Conservation (phyloP, 2,797 vertebrate genomes). For the Gephyroberyx darwinii region DNA sequence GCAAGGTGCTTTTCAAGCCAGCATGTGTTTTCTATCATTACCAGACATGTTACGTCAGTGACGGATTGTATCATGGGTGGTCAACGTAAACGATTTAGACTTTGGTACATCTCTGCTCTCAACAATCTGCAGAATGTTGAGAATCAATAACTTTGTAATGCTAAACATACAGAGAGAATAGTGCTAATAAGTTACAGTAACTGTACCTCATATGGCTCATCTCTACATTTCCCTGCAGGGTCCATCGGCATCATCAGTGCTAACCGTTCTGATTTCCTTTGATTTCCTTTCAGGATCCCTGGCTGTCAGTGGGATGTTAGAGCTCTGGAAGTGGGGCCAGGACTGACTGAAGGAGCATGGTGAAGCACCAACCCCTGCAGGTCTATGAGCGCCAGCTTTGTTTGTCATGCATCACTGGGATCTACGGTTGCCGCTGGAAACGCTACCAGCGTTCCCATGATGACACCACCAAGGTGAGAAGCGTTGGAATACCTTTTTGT, state of each 20-base stretch:
- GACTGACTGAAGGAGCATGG: constrained; percentile 92
- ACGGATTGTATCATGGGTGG: background rate
- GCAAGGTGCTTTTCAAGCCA: constrained; percentile 25
- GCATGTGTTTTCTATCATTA: constrained; percentile 39
- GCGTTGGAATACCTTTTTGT: background rate
- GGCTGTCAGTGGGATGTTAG: constrained; percentile 87
- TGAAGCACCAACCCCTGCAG: constrained; percentile 98
- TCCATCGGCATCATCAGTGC: background rate
- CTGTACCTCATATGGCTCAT: background rate
- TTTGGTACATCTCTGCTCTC: background rate
- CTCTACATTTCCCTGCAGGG: background rate
- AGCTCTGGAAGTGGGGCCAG: constrained; percentile 65
- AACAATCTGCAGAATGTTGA: background rate
- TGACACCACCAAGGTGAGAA: constrained; percentile 93
- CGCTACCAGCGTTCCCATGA: constrained; percentile 98
- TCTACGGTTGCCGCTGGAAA: constrained; percentile 99
- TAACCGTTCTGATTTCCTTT: background rate
- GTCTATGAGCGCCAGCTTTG: constrained; percentile 98
- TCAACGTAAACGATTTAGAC: background rate
- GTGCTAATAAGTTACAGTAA: too few species aligned
- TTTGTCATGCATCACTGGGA: constrained; percentile 96
- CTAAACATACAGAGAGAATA: too few species aligned
- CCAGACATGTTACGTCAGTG: constrained; percentile 21
- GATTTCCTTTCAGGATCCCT: constrained; percentile 63
- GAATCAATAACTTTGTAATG: too few species aligned